Percentiles rank a stretch among this genome's conserved stretches.
Conservation (phyloP, 2,113 vertebrate species). For the Cinclus mexicanus region DNA sequence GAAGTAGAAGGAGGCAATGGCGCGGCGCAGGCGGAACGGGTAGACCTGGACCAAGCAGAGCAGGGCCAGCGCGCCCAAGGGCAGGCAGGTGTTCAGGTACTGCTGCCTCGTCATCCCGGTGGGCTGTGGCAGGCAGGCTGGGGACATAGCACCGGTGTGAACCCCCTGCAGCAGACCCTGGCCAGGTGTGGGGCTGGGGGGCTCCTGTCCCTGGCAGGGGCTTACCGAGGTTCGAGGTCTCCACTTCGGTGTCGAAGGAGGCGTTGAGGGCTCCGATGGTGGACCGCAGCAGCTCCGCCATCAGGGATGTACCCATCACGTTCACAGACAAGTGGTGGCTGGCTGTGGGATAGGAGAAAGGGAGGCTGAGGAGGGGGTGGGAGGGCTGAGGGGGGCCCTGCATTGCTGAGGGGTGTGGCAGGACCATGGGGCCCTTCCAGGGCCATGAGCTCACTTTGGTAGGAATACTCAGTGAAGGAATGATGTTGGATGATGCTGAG, state of each 20-base stretch:
- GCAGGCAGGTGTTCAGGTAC: slow-evolving; percentile 61
- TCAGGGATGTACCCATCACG: slow-evolving; percentile 81
- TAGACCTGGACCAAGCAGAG: slow-evolving; percentile 83
- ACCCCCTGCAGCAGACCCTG: neutral
- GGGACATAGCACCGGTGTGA: accelerated
- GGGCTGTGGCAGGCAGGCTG: slow-evolving; percentile 77
- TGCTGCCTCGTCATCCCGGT: slow-evolving; percentile 25
- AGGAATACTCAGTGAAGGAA: slow-evolving; percentile 78
- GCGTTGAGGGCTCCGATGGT: slow-evolving; percentile 84
- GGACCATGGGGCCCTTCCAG: neutral
- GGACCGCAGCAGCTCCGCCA: slow-evolving; percentile 81
- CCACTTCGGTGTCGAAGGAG: slow-evolving; percentile 61
- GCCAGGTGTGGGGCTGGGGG: neutral
- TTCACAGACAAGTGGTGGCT: slow-evolving; percentile 80
- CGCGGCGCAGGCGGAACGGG: slow-evolving; percentile 79
- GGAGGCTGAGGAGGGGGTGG: accelerated
- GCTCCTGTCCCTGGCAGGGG: too few relatives aligned
- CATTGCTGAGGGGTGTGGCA: neutral
- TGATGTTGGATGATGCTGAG: slow-evolving; percentile 81
- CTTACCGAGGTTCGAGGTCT: slow-evolving; percentile 79
- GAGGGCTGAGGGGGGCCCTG: neutral
- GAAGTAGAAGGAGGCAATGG: slow-evolving; percentile 82
- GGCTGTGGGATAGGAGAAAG: slow-evolving; percentile 64
- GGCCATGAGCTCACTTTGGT: slow-evolving; percentile 74
- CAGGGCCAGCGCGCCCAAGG: slow-evolving; percentile 56